Evolutionary conservation across 1,140 invertebrate genomes (phyloP), one percentile per base, ranked within the genome.

Genomic region (Apis laboriosa): DNA sequence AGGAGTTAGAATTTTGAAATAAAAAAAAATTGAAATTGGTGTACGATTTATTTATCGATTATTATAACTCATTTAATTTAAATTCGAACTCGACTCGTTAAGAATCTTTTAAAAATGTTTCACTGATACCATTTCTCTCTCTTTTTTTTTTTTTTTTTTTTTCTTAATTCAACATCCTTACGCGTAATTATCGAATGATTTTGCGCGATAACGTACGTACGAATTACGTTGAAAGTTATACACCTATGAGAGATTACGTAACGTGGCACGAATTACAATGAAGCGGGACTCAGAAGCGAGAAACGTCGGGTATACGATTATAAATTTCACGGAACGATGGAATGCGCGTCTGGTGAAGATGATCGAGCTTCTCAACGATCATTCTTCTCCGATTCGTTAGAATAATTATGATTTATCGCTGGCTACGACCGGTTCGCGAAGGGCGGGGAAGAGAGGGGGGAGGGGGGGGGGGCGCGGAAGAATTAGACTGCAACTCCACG

Each of bases 401-500:
- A 8, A 8, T 0, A 11, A n/a, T 9, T 43, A 43, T 43, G 34
- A 43, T 43, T 43, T 43, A 43, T 43, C 34, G 34, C 4, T 43
- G 17, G 51, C n/a, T 28, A 24, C 24, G 64, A 15, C 19, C 9
- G 19, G 12, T 15, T 43, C 61, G 49, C 34, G 34, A 34, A 34
- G 34, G 3, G 21, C 34, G 71, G 51, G 43, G 28, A 17, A 63
- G 9, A 56, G 21, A 51, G 21, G 49, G 71, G 51, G 43, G n/a
- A 17, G 61, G 21, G 49, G 66, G 51, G 43, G 28, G 17, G 67
- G 9, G 61, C 17, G 56, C 43, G 73, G 4, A 53, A 34, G 70
- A 84, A 61, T 76, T 86, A 77, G 73, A 63, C 80, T 84, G 73
- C 49, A 68, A 51, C 56, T 34, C 68, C 34, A 7, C 34, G 34